A percentile compares a stretch with the other conserved stretches of the same genome.
These are phyloP conservation scores for Gila orcuttii DNA, from an alignment of 2,113 vertebrate genomes.

Conservation along the genomic window DNA sequence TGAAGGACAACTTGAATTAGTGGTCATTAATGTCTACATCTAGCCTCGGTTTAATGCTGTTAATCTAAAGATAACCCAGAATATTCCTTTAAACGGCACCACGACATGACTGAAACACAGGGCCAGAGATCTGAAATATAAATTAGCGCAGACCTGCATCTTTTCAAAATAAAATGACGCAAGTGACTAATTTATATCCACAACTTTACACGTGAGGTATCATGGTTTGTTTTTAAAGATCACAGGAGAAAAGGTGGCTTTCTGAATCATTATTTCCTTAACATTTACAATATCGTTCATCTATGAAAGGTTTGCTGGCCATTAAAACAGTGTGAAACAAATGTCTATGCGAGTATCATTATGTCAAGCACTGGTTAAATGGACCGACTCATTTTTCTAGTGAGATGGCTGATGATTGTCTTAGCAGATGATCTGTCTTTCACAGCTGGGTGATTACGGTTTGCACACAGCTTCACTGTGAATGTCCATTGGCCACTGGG, in stretches of 20 bases:
- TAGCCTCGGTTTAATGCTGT: too few species aligned
- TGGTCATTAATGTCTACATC: not conserved
- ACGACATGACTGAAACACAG: not conserved
- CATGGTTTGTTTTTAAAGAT: slow-evolving; percentile 25
- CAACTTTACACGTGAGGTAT: slow-evolving; percentile 48
- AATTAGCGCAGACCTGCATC: not conserved
- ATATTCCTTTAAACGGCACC: slow-evolving; percentile 15
- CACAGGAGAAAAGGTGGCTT: slow-evolving; percentile 31
- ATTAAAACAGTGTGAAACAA: slow-evolving; percentile 1
- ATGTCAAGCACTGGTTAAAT: not conserved
- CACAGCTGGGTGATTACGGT: slow-evolving; percentile 20
- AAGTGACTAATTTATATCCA: not conserved
- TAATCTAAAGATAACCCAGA: not conserved
- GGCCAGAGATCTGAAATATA: not conserved
- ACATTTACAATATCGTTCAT: not conserved
- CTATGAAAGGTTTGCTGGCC: not conserved
- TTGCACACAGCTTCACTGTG: not conserved
- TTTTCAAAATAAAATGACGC: not conserved
- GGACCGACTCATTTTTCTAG: slow-evolving; percentile 30
- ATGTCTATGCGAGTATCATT: not conserved
- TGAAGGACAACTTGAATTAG: not conserved
- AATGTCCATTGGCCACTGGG: not conserved
- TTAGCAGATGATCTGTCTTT: slow-evolving; percentile 56
- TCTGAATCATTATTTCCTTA: slow-evolving; percentile 15
- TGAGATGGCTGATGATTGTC: slow-evolving; percentile 66